These are phyloP conservation scores for Enteromius argenteus DNA, from an alignment of 2,797 vertebrate genomes.

Conservation along the genomic window DNA sequence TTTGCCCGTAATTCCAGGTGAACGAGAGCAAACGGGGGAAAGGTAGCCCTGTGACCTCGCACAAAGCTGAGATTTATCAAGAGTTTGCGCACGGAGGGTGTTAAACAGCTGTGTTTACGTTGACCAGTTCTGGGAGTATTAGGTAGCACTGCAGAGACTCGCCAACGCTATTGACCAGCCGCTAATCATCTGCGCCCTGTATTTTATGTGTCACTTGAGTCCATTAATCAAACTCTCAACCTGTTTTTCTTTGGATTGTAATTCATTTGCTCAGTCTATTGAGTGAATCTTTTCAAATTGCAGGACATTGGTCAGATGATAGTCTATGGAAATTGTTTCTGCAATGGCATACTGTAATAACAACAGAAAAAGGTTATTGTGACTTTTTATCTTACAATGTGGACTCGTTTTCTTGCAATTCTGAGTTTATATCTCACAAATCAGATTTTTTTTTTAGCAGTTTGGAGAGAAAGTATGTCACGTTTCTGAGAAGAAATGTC, in stretches of 20 bases:
- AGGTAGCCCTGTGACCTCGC: constrained; percentile 63
- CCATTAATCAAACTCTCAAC: constrained; percentile 72
- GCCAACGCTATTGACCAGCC: constrained; percentile 77
- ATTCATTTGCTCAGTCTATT: constrained; percentile 55
- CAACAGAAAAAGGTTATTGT: not conserved
- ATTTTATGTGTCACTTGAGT: constrained; percentile 76
- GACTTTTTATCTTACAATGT: not conserved
- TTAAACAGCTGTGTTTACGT: constrained; percentile 88
- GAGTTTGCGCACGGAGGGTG: constrained; percentile 76
- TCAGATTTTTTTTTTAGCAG: not conserved
- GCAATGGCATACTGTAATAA: not conserved
- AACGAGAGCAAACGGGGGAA: constrained; percentile 58
- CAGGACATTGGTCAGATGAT: not conserved
- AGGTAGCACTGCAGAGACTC: constrained; percentile 76
- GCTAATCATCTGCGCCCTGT: constrained; percentile 63
- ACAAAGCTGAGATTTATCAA: constrained; percentile 73
- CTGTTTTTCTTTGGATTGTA: constrained; percentile 58
- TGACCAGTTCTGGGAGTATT: constrained; percentile 80
- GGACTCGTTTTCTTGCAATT: too few species aligned
- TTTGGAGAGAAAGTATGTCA: not conserved
- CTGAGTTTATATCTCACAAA: not conserved
- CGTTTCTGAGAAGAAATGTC: not conserved
- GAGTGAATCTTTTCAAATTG: not conserved
- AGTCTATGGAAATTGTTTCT: not conserved
- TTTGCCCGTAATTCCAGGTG: not conserved